These are phyloP conservation scores for Lepidocyrtoides sp. DNA, from an alignment of 2,888 invertebrate genomes.

Conservation along the genomic window DNA sequence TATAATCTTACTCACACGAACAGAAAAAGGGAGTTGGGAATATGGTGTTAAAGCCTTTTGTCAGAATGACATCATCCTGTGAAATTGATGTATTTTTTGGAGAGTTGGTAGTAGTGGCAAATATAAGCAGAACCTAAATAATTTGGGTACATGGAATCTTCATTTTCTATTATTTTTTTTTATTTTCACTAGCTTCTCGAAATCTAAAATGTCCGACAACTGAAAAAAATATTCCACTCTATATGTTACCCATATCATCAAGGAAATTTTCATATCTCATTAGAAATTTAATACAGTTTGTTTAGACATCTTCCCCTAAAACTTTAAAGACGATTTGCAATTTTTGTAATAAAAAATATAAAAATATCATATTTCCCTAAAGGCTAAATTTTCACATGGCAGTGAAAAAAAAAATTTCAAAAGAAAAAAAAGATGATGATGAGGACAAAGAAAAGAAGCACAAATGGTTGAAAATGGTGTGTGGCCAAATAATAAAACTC, in stretches of 20 bases:
- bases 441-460: background rate
- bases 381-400: too few relatives aligned
- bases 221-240: too few relatives aligned
- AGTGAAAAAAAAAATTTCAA: too few relatives aligned
- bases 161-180: background rate
- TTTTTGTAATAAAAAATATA: background rate
- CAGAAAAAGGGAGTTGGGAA: background rate
- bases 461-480: constrained; percentile 49
- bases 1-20: background rate
- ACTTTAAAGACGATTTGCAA: background rate
- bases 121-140: background rate
- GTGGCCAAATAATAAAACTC: constrained; percentile 71
- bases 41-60: background rate
- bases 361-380: background rate
- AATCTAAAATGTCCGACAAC: background rate
- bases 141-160: background rate
- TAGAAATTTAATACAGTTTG: constrained; percentile 35
- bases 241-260: background rate
- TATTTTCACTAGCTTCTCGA: background rate
- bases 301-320: background rate
- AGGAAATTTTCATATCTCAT: background rate
- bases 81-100: background rate
- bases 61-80: background rate
- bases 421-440: background rate
- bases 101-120: background rate